A percentile compares a stretch with the other conserved stretches of the same genome.
These are phyloP conservation scores for Rosalia funebris DNA, from an alignment of 2,888 invertebrate genomes.

Conservation along the genomic window DNA sequence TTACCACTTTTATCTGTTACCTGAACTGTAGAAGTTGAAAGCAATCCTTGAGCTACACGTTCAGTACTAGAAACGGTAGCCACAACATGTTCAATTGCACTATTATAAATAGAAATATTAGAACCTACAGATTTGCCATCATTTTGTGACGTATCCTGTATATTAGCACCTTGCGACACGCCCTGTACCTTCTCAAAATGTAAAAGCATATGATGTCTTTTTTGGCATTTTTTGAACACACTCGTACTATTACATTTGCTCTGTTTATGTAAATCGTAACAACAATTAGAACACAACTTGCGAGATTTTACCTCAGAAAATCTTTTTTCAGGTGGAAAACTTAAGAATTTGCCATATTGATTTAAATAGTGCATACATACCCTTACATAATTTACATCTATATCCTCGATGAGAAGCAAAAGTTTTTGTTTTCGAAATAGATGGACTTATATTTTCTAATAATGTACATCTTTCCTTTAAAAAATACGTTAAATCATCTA, in stretches of 20 bases:
- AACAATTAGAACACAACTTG: not conserved
- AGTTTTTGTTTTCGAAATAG: too few species aligned
- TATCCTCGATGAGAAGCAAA: not conserved
- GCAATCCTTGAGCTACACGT: not conserved
- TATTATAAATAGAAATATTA: not conserved
- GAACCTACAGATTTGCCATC: not conserved
- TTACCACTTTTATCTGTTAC: not conserved
- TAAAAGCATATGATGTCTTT: too few species aligned
- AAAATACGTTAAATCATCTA: slow-evolving; percentile 2
- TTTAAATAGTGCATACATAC: not conserved
- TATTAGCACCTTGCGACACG: not conserved
- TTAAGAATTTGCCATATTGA: not conserved
- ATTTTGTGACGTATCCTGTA: not conserved
- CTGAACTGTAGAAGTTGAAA: not conserved
- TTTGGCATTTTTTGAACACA: too few species aligned
- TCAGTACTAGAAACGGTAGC: not conserved
- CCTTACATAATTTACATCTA: not conserved
- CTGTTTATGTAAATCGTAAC: not conserved
- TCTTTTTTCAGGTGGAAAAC: not conserved
- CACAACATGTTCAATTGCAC: not conserved
- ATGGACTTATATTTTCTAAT: not conserved
- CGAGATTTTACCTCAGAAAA: not conserved
- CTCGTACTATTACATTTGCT: too few species aligned
- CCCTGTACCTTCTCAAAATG: too few species aligned
- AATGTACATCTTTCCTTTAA: not conserved